Conservation (phyloP, 2,888 invertebrate genomes). For the Acanthacorydalis orientalis region DNA sequence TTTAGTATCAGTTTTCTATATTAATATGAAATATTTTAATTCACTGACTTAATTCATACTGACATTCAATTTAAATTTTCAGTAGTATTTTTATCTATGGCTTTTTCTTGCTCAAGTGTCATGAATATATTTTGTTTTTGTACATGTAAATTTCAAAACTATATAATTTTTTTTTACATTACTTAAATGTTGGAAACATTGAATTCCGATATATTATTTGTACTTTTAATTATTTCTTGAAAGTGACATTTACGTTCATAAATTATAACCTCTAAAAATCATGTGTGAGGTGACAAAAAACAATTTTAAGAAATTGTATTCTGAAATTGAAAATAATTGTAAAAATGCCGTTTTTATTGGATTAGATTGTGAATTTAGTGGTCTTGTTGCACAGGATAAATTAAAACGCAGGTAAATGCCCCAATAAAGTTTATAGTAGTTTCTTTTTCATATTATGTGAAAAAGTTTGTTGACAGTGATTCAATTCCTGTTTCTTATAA, state of each 20-base stretch:
- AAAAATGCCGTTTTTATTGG: conserved; percentile 42
- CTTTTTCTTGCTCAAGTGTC: no score
- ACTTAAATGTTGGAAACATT: not conserved
- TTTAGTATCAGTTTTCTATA: no score
- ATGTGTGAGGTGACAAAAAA: conserved; percentile 42
- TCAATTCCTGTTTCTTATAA: not conserved
- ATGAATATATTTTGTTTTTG: no score
- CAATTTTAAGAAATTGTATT: conserved; percentile 41
- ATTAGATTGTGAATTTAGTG: conserved; percentile 58
- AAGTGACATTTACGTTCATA: not conserved
- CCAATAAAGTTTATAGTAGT: conserved; percentile 3
- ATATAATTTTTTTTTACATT: no score
- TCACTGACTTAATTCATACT: not conserved
- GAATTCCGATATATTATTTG: not conserved
- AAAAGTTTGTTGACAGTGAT: not conserved
- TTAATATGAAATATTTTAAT: no score
- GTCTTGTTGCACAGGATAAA: conserved; percentile 26
- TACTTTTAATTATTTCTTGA: not conserved
- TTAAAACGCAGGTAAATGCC: conserved; percentile 34
- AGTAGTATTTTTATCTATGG: no score
- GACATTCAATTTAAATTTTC: no score
- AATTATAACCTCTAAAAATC: conserved; percentile 19
- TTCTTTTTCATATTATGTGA: conserved; percentile 1
- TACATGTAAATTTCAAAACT: no score
- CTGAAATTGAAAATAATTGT: conserved; percentile 35